These are phyloP conservation scores for Cariama cristata DNA, from an alignment of 2,113 vertebrate species.

Conservation along the genomic window DNA sequence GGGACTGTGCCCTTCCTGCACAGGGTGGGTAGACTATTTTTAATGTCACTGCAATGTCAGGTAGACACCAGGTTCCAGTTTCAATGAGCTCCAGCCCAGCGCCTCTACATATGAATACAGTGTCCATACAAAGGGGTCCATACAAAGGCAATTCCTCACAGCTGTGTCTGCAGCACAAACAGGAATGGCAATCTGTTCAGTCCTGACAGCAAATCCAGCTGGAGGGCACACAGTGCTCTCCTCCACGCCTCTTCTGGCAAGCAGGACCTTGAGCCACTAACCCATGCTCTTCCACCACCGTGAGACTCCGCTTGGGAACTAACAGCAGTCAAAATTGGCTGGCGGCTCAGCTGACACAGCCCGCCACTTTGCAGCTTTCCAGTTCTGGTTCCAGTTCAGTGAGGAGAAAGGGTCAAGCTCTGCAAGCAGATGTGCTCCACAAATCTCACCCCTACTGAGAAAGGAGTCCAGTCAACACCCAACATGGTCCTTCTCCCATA, in stretches of 20 bases:
- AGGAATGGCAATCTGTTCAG: not conserved
- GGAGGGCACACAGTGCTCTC: not conserved
- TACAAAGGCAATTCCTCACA: not conserved
- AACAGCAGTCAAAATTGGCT: not conserved
- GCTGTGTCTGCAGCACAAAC: not conserved
- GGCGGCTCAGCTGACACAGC: not conserved
- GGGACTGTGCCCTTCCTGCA: not conserved
- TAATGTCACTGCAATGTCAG: not conserved
- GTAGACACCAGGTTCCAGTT: not conserved
- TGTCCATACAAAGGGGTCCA: not conserved
- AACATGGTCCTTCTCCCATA: accelerated
- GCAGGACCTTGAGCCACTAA: not conserved
- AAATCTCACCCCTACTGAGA: not conserved
- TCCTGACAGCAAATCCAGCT: not conserved
- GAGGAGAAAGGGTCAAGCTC: not conserved
- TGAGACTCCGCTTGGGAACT: not conserved
- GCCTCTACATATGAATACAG: not conserved
- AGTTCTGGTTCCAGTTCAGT: not conserved
- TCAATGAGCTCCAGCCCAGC: not conserved
- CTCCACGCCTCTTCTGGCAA: not conserved
- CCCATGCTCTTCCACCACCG: not conserved
- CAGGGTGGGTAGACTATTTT: not conserved
- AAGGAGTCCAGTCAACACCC: not conserved
- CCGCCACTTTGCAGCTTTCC: not conserved
- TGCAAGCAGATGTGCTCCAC: not conserved